Evolutionary conservation across 2,888 invertebrate species (phyloP).

Genomic region (Tetranychus piercei): DNA sequence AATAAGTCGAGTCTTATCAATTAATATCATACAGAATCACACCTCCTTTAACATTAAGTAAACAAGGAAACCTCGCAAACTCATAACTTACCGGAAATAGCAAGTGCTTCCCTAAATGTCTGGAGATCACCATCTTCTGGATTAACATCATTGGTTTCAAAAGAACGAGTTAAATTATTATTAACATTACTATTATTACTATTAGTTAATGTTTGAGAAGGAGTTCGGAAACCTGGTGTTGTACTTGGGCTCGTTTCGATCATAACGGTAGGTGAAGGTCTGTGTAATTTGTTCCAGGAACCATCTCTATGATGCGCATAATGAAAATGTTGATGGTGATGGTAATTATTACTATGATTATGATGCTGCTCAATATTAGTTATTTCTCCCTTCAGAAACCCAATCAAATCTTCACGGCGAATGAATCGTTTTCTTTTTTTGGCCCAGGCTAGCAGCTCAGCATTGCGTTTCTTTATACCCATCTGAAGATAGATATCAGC

Average conservation of each 20-base stretch:
- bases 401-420: constrained; percentile 52
- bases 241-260: constrained; percentile 2
- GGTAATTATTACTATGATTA: constrained; percentile 10
- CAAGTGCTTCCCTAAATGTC: constrained; percentile 54
- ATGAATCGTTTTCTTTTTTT: constrained; percentile 47
- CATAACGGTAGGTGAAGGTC: neutral
- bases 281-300: neutral
- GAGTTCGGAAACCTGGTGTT: constrained; percentile 18
- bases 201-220: constrained; percentile 10
- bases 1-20: too few species aligned
- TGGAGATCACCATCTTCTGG: constrained; percentile 42
- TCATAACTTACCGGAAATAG: constrained; percentile 38
- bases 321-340: constrained; percentile 18
- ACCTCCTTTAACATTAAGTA: too few species aligned
- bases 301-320: constrained; percentile 10
- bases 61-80: neutral
- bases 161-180: neutral
- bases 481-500: constrained; percentile 50
- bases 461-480: constrained; percentile 52
- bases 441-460: constrained; percentile 56
- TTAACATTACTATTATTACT: neutral
- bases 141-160: constrained; percentile 15
- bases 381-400: constrained; percentile 47
- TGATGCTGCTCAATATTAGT: neutral
- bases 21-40: too few species aligned